A percentile compares a stretch with the other conserved stretches of the same genome.
Conservation (phyloP, 1,140 invertebrate genomes). For the Sycobia sp. region DNA sequence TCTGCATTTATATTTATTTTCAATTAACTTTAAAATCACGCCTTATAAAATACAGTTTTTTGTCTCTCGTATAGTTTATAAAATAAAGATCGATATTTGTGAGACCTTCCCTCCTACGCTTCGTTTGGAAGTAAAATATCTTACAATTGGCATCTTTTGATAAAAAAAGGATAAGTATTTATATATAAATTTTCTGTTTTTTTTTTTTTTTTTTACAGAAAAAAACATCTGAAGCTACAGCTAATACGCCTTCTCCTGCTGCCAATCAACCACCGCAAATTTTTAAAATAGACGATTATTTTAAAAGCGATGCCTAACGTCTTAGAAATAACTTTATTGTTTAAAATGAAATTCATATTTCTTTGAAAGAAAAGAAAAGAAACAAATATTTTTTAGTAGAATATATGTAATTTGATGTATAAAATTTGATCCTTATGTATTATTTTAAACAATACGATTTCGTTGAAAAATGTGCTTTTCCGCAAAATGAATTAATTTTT, state of each 20-base stretch:
- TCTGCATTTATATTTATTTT: too few relatives aligned
- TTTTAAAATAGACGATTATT: conserved; percentile 29
- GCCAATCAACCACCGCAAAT: not conserved
- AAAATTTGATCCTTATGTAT: not conserved
- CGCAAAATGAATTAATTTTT: not conserved
- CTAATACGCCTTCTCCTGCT: not conserved
- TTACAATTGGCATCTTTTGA: too few relatives aligned
- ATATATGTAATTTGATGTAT: not conserved
- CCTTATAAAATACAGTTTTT: too few relatives aligned
- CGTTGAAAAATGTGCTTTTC: not conserved
- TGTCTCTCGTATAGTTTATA: too few relatives aligned
- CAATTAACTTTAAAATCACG: too few relatives aligned
- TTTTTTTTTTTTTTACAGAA: conserved; percentile 22
- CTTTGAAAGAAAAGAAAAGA: not conserved
- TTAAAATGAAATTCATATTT: not conserved
- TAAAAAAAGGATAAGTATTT: too few relatives aligned
- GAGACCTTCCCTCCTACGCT: too few relatives aligned
- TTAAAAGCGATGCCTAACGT: conserved; percentile 5
- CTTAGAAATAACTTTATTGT: not conserved
- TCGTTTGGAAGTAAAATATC: too few relatives aligned
- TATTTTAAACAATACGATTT: not conserved
- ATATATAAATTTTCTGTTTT: not conserved
- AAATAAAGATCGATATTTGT: too few relatives aligned
- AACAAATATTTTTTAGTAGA: not conserved
- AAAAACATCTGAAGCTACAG: conserved; percentile 7